Percentiles rank a stretch among this genome's conserved stretches.
Conservation (phyloP, 2,888 invertebrate genomes). For the Coelinius sp. region DNA sequence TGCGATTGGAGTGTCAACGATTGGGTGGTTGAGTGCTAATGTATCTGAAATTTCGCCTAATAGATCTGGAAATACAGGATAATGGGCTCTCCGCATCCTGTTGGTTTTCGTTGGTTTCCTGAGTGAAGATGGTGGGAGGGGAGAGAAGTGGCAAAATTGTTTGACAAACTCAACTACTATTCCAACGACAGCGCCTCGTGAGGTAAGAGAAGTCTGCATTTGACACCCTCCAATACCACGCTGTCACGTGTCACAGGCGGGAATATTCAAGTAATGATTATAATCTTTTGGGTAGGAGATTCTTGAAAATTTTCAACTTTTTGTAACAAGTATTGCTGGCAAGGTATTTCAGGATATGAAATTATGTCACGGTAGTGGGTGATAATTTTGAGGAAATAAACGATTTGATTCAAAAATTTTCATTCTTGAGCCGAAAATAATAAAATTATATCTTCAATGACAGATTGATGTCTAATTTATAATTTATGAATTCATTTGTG, state of each 20-base stretch:
- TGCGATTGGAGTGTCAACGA: not conserved
- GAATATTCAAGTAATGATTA: not conserved
- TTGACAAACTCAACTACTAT: constrained; percentile 27
- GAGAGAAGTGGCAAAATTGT: constrained; percentile 27
- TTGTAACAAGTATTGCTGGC: too few species aligned
- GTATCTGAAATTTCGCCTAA: not conserved
- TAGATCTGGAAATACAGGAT: constrained; percentile 5
- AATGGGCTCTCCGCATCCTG: constrained; percentile 2
- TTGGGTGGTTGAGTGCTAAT: not conserved
- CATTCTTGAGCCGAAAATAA: too few species aligned
- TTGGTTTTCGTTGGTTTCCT: constrained; percentile 12
- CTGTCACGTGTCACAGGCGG: not conserved
- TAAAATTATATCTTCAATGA: too few species aligned
- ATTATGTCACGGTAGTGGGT: too few species aligned
- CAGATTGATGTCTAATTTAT: too few species aligned
- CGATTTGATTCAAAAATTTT: too few species aligned
- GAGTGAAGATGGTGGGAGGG: not conserved
- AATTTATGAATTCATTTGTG: too few species aligned
- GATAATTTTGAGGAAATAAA: too few species aligned
- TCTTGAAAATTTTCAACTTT: not conserved
- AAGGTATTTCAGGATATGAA: too few species aligned
- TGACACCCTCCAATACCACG: constrained; percentile 26
- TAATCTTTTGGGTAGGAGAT: not conserved
- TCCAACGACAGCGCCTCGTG: not conserved
- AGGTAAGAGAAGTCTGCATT: constrained; percentile 20